A percentile compares a stretch with the other conserved stretches of the same genome.
These are phyloP conservation scores for Myotis brandtii DNA, from an alignment of 2,113 vertebrate species.

Conservation along the genomic window DNA sequence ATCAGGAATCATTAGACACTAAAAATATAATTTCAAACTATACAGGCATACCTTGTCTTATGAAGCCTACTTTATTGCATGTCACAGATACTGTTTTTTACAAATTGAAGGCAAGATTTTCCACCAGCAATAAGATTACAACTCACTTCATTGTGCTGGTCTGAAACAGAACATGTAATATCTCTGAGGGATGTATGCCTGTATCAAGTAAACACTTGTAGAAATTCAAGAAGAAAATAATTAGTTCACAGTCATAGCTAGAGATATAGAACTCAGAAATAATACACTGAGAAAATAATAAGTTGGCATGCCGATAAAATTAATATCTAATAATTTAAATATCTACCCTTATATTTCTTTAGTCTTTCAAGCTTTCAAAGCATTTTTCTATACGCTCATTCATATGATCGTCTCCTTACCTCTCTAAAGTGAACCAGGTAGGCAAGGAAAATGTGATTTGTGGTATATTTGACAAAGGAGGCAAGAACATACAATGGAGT, in stretches of 20 bases:
- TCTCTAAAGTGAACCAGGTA: not conserved
- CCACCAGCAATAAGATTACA: not conserved
- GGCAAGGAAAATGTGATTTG: not conserved
- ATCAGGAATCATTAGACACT: not conserved
- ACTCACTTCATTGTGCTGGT: not conserved
- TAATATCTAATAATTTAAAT: not conserved
- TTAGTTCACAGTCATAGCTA: not conserved
- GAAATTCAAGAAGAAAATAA: conserved; percentile 29
- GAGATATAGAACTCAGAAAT: not conserved
- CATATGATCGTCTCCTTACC: not conserved
- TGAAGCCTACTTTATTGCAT: not conserved
- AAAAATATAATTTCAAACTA: not conserved
- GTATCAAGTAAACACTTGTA: not conserved
- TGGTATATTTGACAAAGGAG: not conserved
- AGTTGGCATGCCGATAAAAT: not conserved
- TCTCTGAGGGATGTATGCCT: not conserved
- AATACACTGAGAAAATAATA: not conserved
- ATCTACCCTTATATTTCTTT: not conserved
- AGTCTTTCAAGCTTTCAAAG: not conserved
- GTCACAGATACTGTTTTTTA: too few relatives aligned
- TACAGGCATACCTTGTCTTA: not conserved
- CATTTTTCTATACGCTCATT: not conserved
- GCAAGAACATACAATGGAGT: too few relatives aligned
- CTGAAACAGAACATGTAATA: not conserved
- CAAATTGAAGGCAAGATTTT: not conserved